Conservation (phyloP, 2,888 invertebrate species). For the Drosophila atroscutellata region DNA sequence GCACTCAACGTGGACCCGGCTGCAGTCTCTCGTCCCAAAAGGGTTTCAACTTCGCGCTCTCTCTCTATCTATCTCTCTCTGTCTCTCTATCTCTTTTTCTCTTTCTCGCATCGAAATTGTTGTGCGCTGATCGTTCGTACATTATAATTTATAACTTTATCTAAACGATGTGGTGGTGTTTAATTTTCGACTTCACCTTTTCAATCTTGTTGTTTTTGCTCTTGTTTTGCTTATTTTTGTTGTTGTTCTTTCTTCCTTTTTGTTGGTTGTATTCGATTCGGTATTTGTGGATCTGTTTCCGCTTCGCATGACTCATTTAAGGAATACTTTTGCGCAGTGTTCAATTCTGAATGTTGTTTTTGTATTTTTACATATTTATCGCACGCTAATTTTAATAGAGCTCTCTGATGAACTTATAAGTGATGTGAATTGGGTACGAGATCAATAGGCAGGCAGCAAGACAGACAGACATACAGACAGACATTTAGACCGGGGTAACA, state of each 20-base stretch:
- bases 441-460: neutral
- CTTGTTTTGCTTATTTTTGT: constrained; percentile 25
- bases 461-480: neutral
- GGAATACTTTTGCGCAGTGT: constrained; percentile 46
- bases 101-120: constrained; percentile 47
- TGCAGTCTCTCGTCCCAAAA: neutral
- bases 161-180: constrained; percentile 84
- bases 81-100: neutral
- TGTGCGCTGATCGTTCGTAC: constrained; percentile 68
- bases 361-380: constrained; percentile 53
- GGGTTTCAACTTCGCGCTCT: neutral
- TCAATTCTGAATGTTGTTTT: constrained; percentile 8
- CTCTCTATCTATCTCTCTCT: neutral
- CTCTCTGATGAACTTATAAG: constrained; percentile 68
- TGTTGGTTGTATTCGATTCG: constrained; percentile 43
- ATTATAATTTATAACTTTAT: constrained; percentile 83
- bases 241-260: constrained; percentile 23
- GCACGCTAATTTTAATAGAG: constrained; percentile 69
- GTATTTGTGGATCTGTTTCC: constrained; percentile 58
- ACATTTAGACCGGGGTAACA: constrained; percentile 39
- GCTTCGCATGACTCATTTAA: constrained; percentile 71
- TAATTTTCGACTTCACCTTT: constrained; percentile 82
- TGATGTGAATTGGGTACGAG: constrained; percentile 14
- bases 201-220: constrained; percentile 62
- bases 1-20: constrained; percentile 20